phyloP scores from a whole-genome alignment of 2,888 invertebrate species.

The Nemotelus pantherinus region DNA sequence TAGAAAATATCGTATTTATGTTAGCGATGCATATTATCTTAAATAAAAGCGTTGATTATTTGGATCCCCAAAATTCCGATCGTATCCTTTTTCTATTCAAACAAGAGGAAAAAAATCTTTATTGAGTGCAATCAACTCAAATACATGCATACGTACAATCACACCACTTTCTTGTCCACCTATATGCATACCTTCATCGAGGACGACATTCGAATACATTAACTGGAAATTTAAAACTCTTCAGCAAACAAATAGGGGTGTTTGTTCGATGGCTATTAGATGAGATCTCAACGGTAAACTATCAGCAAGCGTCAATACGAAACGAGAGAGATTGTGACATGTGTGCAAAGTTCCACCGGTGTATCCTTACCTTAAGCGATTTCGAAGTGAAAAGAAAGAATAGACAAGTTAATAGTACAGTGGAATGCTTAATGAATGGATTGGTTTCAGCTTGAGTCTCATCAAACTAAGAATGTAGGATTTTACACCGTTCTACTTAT shows the following conservation, averaged over 20 bases:
- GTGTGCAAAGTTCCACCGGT: slow-evolving; percentile 41
- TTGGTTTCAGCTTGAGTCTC: neutral
- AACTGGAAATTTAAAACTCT: slow-evolving; percentile 45
- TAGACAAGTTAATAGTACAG: neutral
- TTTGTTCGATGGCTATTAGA: slow-evolving; percentile 34
- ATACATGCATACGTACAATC: too few relatives aligned
- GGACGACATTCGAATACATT: slow-evolving; percentile 30
- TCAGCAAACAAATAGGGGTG: slow-evolving; percentile 40
- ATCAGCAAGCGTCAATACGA: neutral
- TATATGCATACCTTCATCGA: neutral
- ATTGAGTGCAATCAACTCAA: neutral
- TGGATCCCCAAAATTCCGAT: neutral
- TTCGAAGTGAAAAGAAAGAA: neutral
- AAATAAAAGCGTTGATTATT: too few relatives aligned
- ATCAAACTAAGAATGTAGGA: too few relatives aligned
- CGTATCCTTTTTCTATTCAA: neutral
- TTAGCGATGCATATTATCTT: too few relatives aligned
- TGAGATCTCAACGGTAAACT: slow-evolving; percentile 13
- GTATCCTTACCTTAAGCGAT: slow-evolving; percentile 34
- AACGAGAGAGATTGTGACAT: slow-evolving; percentile 29
- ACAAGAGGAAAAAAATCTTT: neutral
- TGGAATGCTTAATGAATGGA: neutral
- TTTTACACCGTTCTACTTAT: too few relatives aligned
- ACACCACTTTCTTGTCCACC: too few relatives aligned
- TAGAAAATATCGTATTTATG: too few relatives aligned